A percentile compares a stretch with the other conserved stretches of the same genome.
phyloP scores from a whole-genome alignment of 37 sponge, comb jelly and placozoan genomes.

The Beroe ovata region DNA sequence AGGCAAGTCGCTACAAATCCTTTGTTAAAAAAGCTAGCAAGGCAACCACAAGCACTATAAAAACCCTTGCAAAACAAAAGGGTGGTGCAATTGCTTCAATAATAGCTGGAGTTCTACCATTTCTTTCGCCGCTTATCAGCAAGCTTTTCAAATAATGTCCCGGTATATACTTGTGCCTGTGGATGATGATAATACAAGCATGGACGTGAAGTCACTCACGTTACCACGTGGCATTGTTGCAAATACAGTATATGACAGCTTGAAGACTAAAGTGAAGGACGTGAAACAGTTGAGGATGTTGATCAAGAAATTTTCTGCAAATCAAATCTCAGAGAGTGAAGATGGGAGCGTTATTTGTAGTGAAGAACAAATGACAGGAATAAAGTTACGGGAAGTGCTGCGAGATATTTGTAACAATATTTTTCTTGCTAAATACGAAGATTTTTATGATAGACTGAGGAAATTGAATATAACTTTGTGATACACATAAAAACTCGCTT shows the following conservation, averaged over 20 bases:
- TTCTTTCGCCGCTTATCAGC: neutral
- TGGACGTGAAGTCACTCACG: neutral
- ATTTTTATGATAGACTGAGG: neutral
- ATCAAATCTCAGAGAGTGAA: neutral
- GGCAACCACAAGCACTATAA: neutral
- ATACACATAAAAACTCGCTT: too few species aligned
- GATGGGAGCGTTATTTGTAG: neutral
- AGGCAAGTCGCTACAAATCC: neutral
- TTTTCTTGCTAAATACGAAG: neutral
- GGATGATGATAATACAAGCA: neutral
- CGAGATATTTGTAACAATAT: neutral
- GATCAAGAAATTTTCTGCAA: neutral
- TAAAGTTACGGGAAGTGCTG: neutral
- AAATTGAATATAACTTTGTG: neutral
- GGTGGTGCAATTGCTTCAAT: neutral
- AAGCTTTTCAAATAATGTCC: conserved; percentile 17
- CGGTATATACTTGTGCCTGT: neutral
- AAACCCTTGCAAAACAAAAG: neutral
- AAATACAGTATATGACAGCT: neutral
- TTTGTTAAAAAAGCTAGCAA: neutral
- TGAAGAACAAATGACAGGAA: neutral
- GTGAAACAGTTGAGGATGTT: neutral
- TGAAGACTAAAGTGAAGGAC: neutral
- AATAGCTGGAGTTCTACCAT: neutral
- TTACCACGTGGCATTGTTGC: neutral